Evolutionary conservation across 2,888 invertebrate species (phyloP), one percentile per base, ranked within the genome.

Genomic region (Dasysyrphus albostriatus): DNA sequence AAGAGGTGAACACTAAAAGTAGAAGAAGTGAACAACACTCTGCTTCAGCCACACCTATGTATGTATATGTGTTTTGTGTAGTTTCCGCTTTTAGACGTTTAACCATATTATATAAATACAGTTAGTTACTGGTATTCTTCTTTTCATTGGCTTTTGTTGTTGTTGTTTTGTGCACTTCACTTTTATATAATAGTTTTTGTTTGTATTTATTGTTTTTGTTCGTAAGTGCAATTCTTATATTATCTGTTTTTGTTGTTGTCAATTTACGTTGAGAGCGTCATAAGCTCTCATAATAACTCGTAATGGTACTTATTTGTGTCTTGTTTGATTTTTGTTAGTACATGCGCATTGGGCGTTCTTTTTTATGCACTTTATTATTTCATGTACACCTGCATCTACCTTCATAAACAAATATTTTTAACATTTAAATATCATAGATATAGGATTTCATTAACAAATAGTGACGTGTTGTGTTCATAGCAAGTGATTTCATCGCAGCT

Each of bases 1-100:
- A 76, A 80, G 74, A 83, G 88, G 88, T 88, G 83, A 83, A 77
- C 44, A 72, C 24, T 59, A 37, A 19, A 65, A 54, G 29, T 67
- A 65, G 54, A 58, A 54, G 39, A 19, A 24, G 12, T 51, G 24
- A 34, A 47, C 58, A 75, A 81, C 24, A 61, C 47, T 63, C 32
- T 69, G 44, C 56, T 69, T 51, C 61, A 82, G 74, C 75, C 83
- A 82, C 85, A 78, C 85, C 81, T 82, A n/a, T 61, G 24, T 24
- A 24, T 24, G 24, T 24, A 24, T 24, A 24, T 24, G 12, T 63
- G 79, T 87, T 42, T 78, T 75, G 87, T 77, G 49, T 79, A 87
- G 83, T 79, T 74, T 85, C 73, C 81, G 77, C 82, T 80, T 83
- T 6, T 16, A 76, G 49, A 49, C n/a, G 1, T 39, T 32, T 56